These are phyloP conservation scores for Odontocolon sp. DNA, from an alignment of 2,888 invertebrate genomes.

Conservation along the genomic window DNA sequence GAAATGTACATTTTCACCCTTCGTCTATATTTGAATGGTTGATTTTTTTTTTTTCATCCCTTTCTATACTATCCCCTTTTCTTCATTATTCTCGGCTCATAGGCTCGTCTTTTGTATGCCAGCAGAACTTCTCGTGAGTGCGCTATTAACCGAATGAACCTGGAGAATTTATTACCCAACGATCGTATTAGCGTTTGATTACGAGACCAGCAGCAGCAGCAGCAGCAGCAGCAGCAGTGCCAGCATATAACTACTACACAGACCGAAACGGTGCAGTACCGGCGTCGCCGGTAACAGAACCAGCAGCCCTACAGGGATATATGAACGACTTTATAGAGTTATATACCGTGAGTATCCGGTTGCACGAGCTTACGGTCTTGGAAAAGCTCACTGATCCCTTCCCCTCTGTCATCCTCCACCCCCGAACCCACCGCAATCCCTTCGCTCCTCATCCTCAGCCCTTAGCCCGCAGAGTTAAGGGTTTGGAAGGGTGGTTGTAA, in stretches of 20 bases:
- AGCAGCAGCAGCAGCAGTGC: neutral
- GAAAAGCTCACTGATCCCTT: conserved; percentile 69
- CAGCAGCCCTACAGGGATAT: conserved; percentile 8
- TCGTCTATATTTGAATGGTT: too few species aligned
- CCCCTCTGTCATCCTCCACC: conserved; percentile 53
- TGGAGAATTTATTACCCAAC: conserved; percentile 46
- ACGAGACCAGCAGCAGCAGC: conserved; percentile 1
- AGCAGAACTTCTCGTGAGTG: conserved; percentile 6
- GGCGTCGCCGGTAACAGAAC: neutral
- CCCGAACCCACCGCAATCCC: too few species aligned
- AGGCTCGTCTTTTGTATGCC: neutral
- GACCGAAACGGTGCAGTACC: neutral
- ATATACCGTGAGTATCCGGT: conserved; percentile 54
- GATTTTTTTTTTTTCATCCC: too few species aligned
- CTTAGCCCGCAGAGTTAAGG: neutral
- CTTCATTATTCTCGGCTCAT: too few species aligned
- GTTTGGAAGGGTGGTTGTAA: conserved; percentile 57
- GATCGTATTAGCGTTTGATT: conserved; percentile 60
- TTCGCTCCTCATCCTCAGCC: too few species aligned
- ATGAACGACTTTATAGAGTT: conserved; percentile 60
- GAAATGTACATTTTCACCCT: too few species aligned
- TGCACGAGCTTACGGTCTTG: conserved; percentile 48
- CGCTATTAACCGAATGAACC: conserved; percentile 57
- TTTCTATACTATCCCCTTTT: too few species aligned
- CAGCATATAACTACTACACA: neutral